Base-by-base conservation (phyloP, 2,797 vertebrate species). In the Gambusia yucatana region DNA sequence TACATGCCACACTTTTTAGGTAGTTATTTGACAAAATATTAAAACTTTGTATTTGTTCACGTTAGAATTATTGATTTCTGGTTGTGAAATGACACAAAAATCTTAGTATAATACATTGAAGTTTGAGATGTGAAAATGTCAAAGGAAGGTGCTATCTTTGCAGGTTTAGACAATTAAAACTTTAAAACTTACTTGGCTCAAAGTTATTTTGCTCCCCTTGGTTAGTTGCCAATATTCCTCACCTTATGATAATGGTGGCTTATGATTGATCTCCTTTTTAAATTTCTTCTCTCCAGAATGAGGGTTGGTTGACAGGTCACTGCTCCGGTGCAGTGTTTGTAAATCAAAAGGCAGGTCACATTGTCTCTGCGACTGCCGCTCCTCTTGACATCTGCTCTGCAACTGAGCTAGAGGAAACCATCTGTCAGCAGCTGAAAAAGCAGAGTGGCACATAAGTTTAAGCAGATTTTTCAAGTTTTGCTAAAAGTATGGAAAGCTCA, bases 301-400 rank as follows among this genome's bases (percentile, higher is more conserved):
- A 86, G 57, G 82, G 79, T 87, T 88, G 81, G 85, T 92, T 82
- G 91, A 86, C 87, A 81, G 90, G 88, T 90, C 84, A 86, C 81
- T 72, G 75, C 71, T 59, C 73, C 80, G 73, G 77, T 59, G 72
- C 82, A 79, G 82, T 81, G 82, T 88, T 79, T 88, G 87, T 71
- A 83, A 84, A 92, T 92, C 88, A 91, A 90, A 91, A 91, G 91
- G 82, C 88, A 89, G 89, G 89, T 93, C 90, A 90, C 82, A 88
- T 90, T 89, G 89, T 85, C 80, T 86, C 75, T 85, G 76, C 82
- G 85, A 78, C 78, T 90, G 76, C 82, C 33, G 72, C 84, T 76
- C 87, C 84, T 92, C 80, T 84, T 43, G 78, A 86, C 89, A 92
- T 92, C 92, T 92, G 89, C 84, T 92, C 78, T 75, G 63, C 76